Percentiles rank a stretch among this genome's conserved stretches.
Evolutionary conservation across 2,113 vertebrate species (phyloP).

Genomic region (Potamarius usumacintae): DNA sequence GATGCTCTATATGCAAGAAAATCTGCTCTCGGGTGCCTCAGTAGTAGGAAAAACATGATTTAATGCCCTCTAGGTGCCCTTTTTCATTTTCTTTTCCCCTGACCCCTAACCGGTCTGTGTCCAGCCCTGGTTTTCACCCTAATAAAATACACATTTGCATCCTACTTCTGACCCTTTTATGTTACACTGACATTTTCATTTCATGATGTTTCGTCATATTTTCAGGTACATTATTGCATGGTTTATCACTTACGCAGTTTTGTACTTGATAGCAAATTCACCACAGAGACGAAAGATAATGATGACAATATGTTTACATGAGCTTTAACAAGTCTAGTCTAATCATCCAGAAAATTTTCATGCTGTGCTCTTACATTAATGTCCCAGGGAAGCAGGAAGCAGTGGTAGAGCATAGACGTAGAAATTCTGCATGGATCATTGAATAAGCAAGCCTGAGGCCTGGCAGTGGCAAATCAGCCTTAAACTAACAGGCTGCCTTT

Average conservation of each 20-base stretch:
- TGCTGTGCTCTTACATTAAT: slow-evolving; percentile 26
- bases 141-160: background rate
- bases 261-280: background rate
- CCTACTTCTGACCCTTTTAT: background rate
- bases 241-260: background rate
- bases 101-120: background rate
- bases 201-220: background rate
- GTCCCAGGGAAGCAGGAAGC: slow-evolving; percentile 30
- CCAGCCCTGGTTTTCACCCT: background rate
- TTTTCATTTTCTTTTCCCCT: too few relatives aligned
- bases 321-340: background rate
- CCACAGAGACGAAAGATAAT: background rate
- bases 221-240: background rate
- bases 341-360: slow-evolving; percentile 25
- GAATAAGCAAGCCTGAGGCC: background rate
- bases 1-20: background rate
- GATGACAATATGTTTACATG: background rate
- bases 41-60: background rate
- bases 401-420: background rate
- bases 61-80: background rate
- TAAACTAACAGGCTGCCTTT: background rate
- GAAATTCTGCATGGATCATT: slow-evolving; percentile 24
- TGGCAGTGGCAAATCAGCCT: background rate
- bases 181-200: background rate
- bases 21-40: background rate